Base-by-base conservation (phyloP, 2,797 vertebrate genomes). In the Gymnodraco acuticeps region DNA sequence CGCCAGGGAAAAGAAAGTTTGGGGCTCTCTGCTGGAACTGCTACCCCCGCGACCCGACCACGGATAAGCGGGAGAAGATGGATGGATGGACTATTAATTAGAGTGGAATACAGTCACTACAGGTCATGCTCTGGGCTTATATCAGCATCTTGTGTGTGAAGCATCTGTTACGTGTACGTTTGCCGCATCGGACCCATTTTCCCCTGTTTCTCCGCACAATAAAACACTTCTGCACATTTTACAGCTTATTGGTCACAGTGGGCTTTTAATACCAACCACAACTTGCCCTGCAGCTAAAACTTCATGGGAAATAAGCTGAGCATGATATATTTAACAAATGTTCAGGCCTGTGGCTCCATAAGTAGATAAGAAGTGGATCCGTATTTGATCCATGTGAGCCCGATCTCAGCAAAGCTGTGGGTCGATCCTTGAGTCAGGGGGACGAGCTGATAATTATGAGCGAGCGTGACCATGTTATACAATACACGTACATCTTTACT, bases 301-400 rank as follows among this genome's bases (percentile, higher is more conserved):
- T 87, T 91, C 89, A 94, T 75, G 86, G 86, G 86, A 86, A 91
- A 87, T 89, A 92, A 93, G 88, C 87, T 66, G 89, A 85, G 83
- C 77, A 77, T 8, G 79, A 92, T 87, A 76, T 87, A 88, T 90
- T 89, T 89, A 79, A 80, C 80, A 87, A 60, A 77, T 59, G 75
- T 87, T 72, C 61, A 58, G 74, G 81, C 88, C 87, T 23, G 63
- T 81, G 87, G 83, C 89, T 81, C 64, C 60, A 42, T 91, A 91
- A 93, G 92, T 47, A 91, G 88, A 92, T 92, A 91, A 93, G 87
- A 83, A 89, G 85, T 82, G 83, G 85, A 93, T 93, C 83, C 31
- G 58, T 80, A 86, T 90, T 60, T 92, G 84, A 93, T 92, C 91
- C 85, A 83, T 73, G 82, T 88, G 88, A 90, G 82, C 83, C 82